phyloP scores from a whole-genome alignment of 2,113 vertebrate genomes.

The Sardina pilchardus region DNA sequence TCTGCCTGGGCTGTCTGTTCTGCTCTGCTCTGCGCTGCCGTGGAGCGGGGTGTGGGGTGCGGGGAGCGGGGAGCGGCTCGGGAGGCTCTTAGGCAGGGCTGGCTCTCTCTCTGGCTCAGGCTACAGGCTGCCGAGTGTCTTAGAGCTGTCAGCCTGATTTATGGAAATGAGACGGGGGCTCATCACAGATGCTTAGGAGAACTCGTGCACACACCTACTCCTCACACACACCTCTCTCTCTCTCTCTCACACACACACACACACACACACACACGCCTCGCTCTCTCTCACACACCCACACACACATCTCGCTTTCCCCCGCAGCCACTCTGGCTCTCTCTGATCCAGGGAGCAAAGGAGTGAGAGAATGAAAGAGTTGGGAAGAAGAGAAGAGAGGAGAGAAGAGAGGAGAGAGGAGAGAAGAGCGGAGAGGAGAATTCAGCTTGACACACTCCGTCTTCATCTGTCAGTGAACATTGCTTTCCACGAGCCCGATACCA shows the following conservation, averaged over 20 bases:
- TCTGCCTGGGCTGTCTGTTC: neutral
- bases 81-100: neutral
- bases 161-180: conserved; percentile 7
- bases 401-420: neutral
- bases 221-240: neutral
- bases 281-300: neutral
- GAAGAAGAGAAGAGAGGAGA: neutral
- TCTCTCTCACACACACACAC: neutral
- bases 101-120: neutral
- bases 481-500: neutral
- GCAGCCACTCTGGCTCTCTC: neutral
- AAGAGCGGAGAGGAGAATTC: neutral
- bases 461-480: neutral
- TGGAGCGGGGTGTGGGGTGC: too few relatives aligned
- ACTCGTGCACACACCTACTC: neutral
- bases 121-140: conserved; percentile 12
- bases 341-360: neutral
- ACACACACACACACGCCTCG: neutral
- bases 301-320: neutral
- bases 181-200: conserved; percentile 20
- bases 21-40: too few relatives aligned
- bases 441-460: neutral
- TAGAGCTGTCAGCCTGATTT: conserved; percentile 20
- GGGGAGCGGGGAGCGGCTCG: too few relatives aligned
- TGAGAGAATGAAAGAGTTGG: neutral